Evolutionary conservation across 35 echinoderm and acorn worm species (phyloP).

Genomic region (Amphiura filiformis): DNA sequence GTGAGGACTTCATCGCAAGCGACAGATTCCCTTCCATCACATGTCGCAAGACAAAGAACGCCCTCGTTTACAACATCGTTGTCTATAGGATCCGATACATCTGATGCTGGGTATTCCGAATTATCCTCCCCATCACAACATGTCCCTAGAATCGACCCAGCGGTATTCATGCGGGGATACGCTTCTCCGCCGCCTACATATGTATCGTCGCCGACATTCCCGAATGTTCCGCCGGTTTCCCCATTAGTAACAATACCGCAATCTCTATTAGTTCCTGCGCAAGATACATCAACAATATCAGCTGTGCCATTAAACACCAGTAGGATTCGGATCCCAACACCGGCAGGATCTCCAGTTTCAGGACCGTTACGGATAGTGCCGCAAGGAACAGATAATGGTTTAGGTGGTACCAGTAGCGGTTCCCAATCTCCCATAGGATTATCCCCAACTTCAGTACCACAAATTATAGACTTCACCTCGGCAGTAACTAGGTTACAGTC

Average conservation of each 20-base stretch:
- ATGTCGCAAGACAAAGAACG: neutral
- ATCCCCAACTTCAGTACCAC: constrained; percentile 7
- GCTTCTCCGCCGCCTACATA: neutral
- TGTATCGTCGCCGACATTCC: neutral
- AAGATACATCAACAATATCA: neutral
- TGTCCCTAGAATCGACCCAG: neutral
- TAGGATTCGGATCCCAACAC: neutral
- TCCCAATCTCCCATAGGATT: neutral
- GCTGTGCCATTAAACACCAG: neutral
- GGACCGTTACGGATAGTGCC: neutral
- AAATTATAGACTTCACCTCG: neutral
- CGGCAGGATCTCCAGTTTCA: neutral
- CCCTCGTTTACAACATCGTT: neutral
- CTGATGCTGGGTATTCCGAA: neutral
- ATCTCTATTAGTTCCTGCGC: neutral
- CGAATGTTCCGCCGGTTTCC: neutral
- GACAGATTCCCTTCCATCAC: neutral
- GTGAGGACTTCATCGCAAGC: neutral
- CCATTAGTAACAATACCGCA: neutral
- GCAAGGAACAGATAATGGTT: neutral
- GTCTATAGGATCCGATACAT: neutral
- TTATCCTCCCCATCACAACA: neutral
- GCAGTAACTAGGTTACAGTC: neutral
- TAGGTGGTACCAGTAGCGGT: neutral
- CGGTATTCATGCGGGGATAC: neutral